These are phyloP conservation scores for Kradibia gibbosae DNA, from an alignment of 1,140 invertebrate species.

Conservation along the genomic window DNA sequence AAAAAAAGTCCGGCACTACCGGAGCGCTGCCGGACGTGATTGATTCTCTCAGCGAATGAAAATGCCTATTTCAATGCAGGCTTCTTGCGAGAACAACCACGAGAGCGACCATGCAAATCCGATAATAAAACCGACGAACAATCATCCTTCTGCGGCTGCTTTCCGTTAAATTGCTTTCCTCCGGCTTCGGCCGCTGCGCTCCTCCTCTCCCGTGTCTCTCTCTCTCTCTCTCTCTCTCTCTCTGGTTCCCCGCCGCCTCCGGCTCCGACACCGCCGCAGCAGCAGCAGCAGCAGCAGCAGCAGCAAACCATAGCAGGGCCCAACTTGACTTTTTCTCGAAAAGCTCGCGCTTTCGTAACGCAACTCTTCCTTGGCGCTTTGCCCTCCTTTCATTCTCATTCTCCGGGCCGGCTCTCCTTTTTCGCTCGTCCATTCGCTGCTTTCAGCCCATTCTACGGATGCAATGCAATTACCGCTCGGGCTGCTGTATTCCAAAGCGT, in stretches of 20 bases:
- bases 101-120: constrained; percentile 57
- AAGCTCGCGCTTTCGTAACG: background rate
- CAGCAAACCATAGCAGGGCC: too few relatives aligned
- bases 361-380: background rate
- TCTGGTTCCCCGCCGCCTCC: background rate
- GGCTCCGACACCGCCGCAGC: background rate
- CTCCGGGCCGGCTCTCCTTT: constrained; percentile 13
- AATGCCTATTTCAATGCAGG: constrained; percentile 54
- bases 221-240: background rate
- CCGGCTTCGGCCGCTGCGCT: background rate
- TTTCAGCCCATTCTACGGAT: constrained; percentile 12
- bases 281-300: too few relatives aligned
- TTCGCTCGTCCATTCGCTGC: constrained; percentile 12
- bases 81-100: constrained; percentile 24
- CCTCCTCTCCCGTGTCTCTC: background rate
- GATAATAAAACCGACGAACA: constrained; percentile 58
- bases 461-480: constrained; percentile 34
- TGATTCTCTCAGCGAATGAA: constrained; percentile 57
- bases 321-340: background rate
- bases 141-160: constrained; percentile 50
- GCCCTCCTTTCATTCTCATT: constrained; percentile 5
- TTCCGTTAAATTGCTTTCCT: constrained; percentile 19
- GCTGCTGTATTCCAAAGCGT: constrained; percentile 36
- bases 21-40: constrained; percentile 55
- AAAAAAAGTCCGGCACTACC: constrained; percentile 29